A percentile compares a stretch with the other conserved stretches of the same genome.
Conservation (phyloP, 2,113 vertebrate species). For the Mola mola region DNA sequence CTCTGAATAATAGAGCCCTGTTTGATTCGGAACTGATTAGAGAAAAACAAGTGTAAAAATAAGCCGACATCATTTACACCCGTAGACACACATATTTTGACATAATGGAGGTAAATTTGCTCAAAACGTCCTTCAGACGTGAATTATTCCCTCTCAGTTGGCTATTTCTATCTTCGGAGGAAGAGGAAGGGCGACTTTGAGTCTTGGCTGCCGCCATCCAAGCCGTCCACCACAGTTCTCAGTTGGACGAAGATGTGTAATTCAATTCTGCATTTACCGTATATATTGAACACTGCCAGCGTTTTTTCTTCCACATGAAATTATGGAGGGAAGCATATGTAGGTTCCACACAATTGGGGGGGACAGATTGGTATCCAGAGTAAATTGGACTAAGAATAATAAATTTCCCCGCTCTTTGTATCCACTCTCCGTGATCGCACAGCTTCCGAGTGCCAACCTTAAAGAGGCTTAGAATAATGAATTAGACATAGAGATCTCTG, state of each 20-base stretch:
- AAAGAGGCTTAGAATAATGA: constrained; percentile 63
- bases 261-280: neutral
- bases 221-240: neutral
- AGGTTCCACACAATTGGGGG: constrained; percentile 17
- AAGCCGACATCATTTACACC: too few relatives aligned
- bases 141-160: neutral
- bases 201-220: neutral
- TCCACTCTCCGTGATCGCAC: constrained; percentile 48
- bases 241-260: neutral
- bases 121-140: too few relatives aligned
- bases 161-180: neutral
- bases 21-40: constrained; percentile 20
- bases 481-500: constrained; percentile 63
- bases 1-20: constrained; percentile 1
- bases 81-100: too few relatives aligned
- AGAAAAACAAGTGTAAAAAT: neutral
- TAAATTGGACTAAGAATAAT: constrained; percentile 40
- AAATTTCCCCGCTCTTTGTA: constrained; percentile 35
- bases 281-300: neutral
- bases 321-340: neutral
- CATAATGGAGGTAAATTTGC: too few relatives aligned
- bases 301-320: constrained; percentile 23
- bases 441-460: constrained; percentile 54
- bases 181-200: neutral
- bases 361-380: constrained; percentile 18